Percentiles rank a stretch among this genome's conserved stretches.
phyloP scores from a whole-genome alignment of 1,140 invertebrate species.

The Druon quercuslanigerum region DNA sequence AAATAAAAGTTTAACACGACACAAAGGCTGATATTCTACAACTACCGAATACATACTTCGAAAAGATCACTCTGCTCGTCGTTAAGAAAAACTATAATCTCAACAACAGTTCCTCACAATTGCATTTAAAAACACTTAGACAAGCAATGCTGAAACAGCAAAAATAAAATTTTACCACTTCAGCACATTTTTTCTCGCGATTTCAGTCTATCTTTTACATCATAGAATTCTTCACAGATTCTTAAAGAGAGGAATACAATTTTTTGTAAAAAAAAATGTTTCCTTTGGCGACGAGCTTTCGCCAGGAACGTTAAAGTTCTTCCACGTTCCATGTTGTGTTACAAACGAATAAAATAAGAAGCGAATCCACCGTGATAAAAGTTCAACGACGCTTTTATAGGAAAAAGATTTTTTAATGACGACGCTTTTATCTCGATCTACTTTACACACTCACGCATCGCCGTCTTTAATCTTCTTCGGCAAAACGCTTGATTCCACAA shows the following conservation, averaged over 20 bases:
- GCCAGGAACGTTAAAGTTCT: neutral
- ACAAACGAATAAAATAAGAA: constrained; percentile 21
- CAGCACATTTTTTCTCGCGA: neutral
- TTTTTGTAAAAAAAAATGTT: neutral
- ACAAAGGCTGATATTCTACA: neutral
- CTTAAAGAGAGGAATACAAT: neutral
- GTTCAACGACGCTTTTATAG: constrained; percentile 7
- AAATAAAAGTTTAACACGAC: neutral
- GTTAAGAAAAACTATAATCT: constrained; percentile 7
- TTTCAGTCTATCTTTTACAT: constrained; percentile 3
- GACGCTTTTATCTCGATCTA: neutral
- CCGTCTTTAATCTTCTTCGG: constrained; percentile 12
- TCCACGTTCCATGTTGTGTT: neutral
- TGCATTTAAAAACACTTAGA: neutral
- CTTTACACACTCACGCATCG: neutral
- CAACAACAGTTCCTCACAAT: neutral
- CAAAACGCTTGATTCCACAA: neutral
- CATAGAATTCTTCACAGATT: neutral
- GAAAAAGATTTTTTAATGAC: neutral
- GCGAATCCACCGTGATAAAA: constrained; percentile 24
- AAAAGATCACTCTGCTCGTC: constrained; percentile 8
- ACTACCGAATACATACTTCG: constrained; percentile 6
- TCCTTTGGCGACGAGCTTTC: neutral
- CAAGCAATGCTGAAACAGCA: neutral
- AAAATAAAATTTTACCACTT: neutral